Percentiles rank a stretch among this genome's conserved stretches.
These are phyloP conservation scores for Glaucidium brasilianum DNA, from an alignment of 2,113 vertebrate genomes.

Conservation along the genomic window DNA sequence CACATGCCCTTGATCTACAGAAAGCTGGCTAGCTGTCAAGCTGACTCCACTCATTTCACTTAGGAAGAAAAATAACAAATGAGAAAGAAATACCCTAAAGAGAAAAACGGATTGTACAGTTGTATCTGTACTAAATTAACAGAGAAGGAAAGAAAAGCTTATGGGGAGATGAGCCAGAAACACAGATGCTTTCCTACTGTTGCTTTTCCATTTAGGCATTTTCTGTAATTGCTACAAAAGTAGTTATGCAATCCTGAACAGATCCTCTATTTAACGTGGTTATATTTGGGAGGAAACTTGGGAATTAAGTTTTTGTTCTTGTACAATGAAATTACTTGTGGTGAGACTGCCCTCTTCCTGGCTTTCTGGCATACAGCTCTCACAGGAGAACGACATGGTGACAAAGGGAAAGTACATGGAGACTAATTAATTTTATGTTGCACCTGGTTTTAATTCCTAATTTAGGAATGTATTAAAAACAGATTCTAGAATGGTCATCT, in stretches of 20 bases:
- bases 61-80: not conserved
- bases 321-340: not conserved
- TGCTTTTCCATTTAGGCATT: not conserved
- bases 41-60: slow-evolving; percentile 26
- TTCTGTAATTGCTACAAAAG: not conserved
- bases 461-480: not conserved
- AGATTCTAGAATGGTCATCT: not conserved
- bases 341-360: not conserved
- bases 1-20: not conserved
- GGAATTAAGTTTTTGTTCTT: not conserved
- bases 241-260: not conserved
- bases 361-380: not conserved
- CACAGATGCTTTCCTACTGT: not conserved
- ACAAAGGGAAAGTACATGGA: not conserved
- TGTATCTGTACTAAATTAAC: not conserved
- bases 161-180: not conserved
- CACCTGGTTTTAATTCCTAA: not conserved
- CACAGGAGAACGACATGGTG: not conserved
- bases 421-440: not conserved
- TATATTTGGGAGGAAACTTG: not conserved
- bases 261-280: not conserved
- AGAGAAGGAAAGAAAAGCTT: not conserved
- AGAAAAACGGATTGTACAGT: not conserved
- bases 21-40: not conserved
- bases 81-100: not conserved